Base-by-base conservation (phyloP, 2,797 vertebrate species). In the Myotis myotis region DNA sequence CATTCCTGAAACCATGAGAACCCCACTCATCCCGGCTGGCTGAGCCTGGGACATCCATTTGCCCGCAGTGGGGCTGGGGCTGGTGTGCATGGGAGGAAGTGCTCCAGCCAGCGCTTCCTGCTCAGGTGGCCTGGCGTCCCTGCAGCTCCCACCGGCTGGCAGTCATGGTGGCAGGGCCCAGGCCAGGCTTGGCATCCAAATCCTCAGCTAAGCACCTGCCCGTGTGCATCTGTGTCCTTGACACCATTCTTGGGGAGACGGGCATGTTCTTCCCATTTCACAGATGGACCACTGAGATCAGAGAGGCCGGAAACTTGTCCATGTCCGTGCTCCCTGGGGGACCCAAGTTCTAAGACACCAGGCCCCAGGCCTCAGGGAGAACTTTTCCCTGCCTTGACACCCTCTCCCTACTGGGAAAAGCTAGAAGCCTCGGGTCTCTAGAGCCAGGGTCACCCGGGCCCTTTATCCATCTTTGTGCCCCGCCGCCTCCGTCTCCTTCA, bases 81-180 rank as follows among this genome's bases (percentile, higher is more conserved):
- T 87, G 92, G 79, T 80, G 60, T 53, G 66, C 90, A 81, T 8
- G 81, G 86, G 44, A 95, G 95, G 96, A 96, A 94, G 71, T 44
- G 20, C 74, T 75, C 86, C 80, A 78, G 88, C 90, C 91, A 33
- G 90, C 8, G 17, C 90, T 92, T 97, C 95, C 96, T 92, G 95
- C 64, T 66, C 78, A n/a, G 93, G 64, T 70, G 87, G 47, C 87
- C 68, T 47, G 7, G 60, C 3, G 3, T 60, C 41, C 41, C 55
- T 3, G 49, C 10, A 25, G 17, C 81, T 75, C 92, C 71, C 7
- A 0, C 94, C 0, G 6, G 49, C 75, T 53, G 64, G 60, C 47
- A 16, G 23, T 89, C 60, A 47, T 6, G 10, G 88, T 5, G 10
- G 23, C 90, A 51, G 41, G 68, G 51, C 5, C 25, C 4, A 6